Evolutionary conservation across 2,888 invertebrate genomes (phyloP).

Genomic region (Drepanosiphum platanoidis): DNA sequence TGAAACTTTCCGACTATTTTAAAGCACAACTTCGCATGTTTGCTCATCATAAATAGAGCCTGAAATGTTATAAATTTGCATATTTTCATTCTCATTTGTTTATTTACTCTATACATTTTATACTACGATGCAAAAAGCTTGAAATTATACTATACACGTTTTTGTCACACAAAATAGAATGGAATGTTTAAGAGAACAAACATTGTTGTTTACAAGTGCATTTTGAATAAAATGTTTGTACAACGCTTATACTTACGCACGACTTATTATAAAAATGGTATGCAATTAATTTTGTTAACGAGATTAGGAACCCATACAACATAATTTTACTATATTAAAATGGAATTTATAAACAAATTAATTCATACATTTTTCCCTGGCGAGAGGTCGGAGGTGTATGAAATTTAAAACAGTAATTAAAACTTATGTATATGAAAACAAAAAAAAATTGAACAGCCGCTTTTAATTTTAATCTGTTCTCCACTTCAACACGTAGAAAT

Average conservation of each 20-base stretch:
- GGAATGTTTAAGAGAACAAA: not conserved
- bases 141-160: conserved; percentile 2
- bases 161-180: not conserved
- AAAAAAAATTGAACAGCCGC: not conserved
- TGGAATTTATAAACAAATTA: not conserved
- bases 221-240: not conserved
- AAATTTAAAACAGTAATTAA: not conserved
- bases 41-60: conserved; percentile 36
- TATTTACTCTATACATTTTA: conserved; percentile 28
- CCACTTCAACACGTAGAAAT: not conserved
- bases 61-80: conserved; percentile 20
- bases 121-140: not conserved
- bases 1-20: conserved; percentile 10
- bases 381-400: not conserved
- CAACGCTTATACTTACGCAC: not conserved
- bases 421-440: not conserved
- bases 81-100: conserved; percentile 25
- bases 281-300: not conserved
- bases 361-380: not conserved
- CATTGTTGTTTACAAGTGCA: not conserved
- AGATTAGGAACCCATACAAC: not conserved
- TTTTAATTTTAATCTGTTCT: not conserved
- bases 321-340: not conserved
- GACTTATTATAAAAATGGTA: not conserved
- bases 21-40: conserved; percentile 34